Base-by-base conservation (phyloP, 1,140 invertebrate species). In the Cepaea nemoralis region DNA sequence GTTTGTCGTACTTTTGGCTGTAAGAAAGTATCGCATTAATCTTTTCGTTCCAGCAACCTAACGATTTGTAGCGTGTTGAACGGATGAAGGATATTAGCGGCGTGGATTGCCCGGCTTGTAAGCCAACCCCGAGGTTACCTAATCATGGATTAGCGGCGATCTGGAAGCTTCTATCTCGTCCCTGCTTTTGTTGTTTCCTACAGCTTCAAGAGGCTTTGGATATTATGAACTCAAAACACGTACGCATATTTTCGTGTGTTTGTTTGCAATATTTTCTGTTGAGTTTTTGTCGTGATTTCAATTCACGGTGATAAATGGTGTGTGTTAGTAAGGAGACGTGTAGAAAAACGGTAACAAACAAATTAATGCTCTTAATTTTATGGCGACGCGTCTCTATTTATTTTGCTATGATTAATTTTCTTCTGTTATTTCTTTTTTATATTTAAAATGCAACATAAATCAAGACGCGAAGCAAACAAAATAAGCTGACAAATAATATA, bases 21-120 rank as follows among this genome's bases (percentile, higher is more conserved):
- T n/a, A 31, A 63, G 59, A 63, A 63, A 63, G 22, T 63, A 31
- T 63, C 59, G 59, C 59, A 63, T 63, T 63, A 63, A 63, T 63
- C 59, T 31, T 31, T 31, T 31, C 59, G n/a, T 63, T 63, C 59
- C 59, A 31, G n/a, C n/a, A 31, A 16, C 59, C 6, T 31, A 8
- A 63, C n/a, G 59, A 63, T 63, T 63, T 63, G 59, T 6, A 63
- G 59, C 6, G 27, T 63, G 27, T 63, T 5, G 27, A 48, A 19
- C 33, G 59, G 27, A 63, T 19, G 59, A 31, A 63, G 59, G 59
- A 63, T 63, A 63, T 6, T 31, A 31, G 27, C 10, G n/a, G 10
- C 10, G 10, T n/a, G 59, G 33, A 31, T 63, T 63, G 6, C 59
- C n/a, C n/a, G 27, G 8, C 8, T 31, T 63, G 3, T 63, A 63